These are phyloP conservation scores for Virgularia gustaviana DNA, from an alignment of 92 coral and sea anemone genomes.

Conservation along the genomic window DNA sequence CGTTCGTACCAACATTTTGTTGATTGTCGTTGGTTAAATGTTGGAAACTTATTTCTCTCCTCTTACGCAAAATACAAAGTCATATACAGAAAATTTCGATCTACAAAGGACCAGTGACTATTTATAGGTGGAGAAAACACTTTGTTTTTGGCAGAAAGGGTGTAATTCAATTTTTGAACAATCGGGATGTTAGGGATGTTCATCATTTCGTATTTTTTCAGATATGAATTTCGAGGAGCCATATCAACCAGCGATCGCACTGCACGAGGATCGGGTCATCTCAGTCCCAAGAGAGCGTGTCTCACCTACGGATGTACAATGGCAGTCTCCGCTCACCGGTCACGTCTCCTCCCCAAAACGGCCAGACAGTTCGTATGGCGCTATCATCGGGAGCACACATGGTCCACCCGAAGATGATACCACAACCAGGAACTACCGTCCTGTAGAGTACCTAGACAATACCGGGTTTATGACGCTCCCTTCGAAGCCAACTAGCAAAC, in stretches of 20 bases:
- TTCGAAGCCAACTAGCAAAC: not conserved
- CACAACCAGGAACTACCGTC: constrained; percentile 11
- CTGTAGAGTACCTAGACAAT: constrained; percentile 21
- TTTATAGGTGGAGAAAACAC: no score
- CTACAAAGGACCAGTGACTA: no score
- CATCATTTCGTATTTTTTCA: constrained; percentile 14
- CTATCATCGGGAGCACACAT: constrained; percentile 25
- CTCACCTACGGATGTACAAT: constrained; percentile 70
- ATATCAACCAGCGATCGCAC: no score
- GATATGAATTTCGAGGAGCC: constrained; percentile 81
- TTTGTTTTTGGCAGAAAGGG: no score
- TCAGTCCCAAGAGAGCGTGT: constrained; percentile 84
- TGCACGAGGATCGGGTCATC: constrained; percentile 84
- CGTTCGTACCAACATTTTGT: not conserved
- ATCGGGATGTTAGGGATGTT: no score
- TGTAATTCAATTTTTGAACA: no score
- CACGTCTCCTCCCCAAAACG: constrained; percentile 22
- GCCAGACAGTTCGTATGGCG: constrained; percentile 33
- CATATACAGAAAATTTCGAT: no score
- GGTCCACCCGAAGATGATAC: not conserved
- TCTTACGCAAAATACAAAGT: no score
- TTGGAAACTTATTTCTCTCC: no score
- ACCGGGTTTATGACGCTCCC: constrained; percentile 38
- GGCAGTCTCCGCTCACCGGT: constrained; percentile 35
- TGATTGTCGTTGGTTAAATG: no score